Evolutionary conservation across 2,888 invertebrate species (phyloP), one percentile per base, ranked within the genome.

Genomic region (Lycia hirtaria): DNA sequence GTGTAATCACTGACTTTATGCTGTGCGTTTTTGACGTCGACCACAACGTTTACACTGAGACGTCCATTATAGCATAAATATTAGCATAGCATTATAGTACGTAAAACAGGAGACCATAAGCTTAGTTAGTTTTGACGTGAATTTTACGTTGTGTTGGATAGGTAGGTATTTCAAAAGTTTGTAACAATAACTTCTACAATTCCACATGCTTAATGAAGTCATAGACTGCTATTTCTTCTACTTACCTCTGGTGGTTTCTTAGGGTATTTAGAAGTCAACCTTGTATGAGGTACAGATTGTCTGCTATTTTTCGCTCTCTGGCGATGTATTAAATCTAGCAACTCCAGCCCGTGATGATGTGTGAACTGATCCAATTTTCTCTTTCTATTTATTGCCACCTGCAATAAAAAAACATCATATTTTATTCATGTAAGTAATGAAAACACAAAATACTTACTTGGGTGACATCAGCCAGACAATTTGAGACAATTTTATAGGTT

Each of bases 301-400:
- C 89, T 79, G 60, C 88, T 92, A 67, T 92, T 90, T 76, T 91
- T 92, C 49, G 91, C 91, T 70, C 93, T 86, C 72, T 93, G 92
- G 51, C 92, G 85, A 70, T 91, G 93, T 71, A 94, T 92, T 73
- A 95, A 93, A 77, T 96, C 96, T 76, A 94, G 93, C 71, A 97
- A 92, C 78, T 96, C 95, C 75, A 97, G 88, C 48, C 96, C 96
- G 67, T 95, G 95, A 54, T 96, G 95, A 78, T 96, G 96, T 14
- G 97, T 95, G 69, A 96, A 94, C 78, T 96, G 96, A 76, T 97
- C 96, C 77, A 97, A 93, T 94, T 97, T 97, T 81, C 97, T 94
- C 85, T 97, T 97, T 33, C 97, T 94, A 89, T 97, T 97, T 17
- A 97, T 95, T 32, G 97, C 94, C 60, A 94, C 94, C 93, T 95